Conservation (phyloP, 2,797 vertebrate genomes). For the Podarcis siculus region DNA sequence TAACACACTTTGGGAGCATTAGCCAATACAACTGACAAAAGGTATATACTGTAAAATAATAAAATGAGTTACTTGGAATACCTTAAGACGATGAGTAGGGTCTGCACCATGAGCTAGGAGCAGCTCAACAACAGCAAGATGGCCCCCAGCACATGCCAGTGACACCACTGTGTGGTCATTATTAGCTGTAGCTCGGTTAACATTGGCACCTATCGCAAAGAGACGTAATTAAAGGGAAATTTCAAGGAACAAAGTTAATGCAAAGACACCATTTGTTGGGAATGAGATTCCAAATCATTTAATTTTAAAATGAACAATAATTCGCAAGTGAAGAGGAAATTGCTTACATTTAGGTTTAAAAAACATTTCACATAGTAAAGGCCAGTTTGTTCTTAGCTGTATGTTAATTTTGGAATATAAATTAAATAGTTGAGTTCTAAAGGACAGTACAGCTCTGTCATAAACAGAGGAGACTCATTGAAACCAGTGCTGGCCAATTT, state of each 20-base stretch:
- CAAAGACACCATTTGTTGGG: neutral
- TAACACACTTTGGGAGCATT: neutral
- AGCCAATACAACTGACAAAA: constrained; percentile 27
- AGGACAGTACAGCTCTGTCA: too few relatives aligned
- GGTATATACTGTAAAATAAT: constrained; percentile 8
- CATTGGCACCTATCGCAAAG: constrained; percentile 90
- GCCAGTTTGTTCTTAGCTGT: neutral
- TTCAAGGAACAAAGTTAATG: neutral
- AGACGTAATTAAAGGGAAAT: neutral
- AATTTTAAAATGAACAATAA: neutral
- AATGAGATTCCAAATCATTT: neutral
- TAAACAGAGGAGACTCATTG: too few relatives aligned
- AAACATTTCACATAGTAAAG: neutral
- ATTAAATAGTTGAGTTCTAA: neutral
- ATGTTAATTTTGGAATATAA: neutral
- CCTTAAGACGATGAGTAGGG: constrained; percentile 98
- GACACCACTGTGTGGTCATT: constrained; percentile 99
- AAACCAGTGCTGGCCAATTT: too few relatives aligned
- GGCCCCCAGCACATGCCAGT: constrained; percentile 96
- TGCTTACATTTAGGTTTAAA: neutral
- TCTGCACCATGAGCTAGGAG: constrained; percentile 97
- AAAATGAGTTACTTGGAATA: constrained; percentile 61
- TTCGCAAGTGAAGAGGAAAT: neutral
- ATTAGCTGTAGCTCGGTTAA: constrained; percentile 97
- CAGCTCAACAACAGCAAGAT: constrained; percentile 96